Conservation (phyloP, 2,113 vertebrate genomes). For the Macrotus californicus region DNA sequence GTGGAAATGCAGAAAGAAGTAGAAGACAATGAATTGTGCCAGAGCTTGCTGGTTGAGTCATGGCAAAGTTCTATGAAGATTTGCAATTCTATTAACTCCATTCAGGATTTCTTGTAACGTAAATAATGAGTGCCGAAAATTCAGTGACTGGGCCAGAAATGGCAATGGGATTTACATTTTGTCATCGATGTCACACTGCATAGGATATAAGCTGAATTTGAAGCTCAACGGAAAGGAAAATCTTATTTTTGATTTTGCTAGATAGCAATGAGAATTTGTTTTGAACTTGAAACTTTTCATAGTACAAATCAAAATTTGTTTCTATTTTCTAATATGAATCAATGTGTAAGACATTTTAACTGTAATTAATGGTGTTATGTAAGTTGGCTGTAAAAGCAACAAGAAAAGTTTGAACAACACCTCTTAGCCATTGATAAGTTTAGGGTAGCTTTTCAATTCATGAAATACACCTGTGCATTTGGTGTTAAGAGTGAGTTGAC, state of each 20-base stretch:
- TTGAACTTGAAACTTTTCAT: neutral
- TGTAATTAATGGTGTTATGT: neutral
- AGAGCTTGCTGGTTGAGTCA: neutral
- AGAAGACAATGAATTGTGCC: constrained; percentile 19
- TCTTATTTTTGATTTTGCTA: neutral
- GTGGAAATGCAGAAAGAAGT: neutral
- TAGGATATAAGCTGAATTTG: neutral
- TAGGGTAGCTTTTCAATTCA: neutral
- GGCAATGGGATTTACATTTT: constrained; percentile 12
- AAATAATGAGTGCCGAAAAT: constrained; percentile 25
- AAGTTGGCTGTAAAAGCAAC: neutral
- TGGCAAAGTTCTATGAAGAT: neutral
- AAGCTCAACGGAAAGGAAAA: neutral
- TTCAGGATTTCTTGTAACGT: constrained; percentile 21
- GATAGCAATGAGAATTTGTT: neutral
- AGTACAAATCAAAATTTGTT: neutral
- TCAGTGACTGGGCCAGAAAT: neutral
- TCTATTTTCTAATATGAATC: neutral
- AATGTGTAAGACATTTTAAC: neutral
- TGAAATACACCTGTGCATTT: neutral
- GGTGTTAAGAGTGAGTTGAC: neutral
- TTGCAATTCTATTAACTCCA: neutral
- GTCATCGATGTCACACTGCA: neutral
- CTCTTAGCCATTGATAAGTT: neutral
- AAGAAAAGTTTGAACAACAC: neutral